Conservation (phyloP, 1,140 invertebrate genomes). For the Leptinotarsa lineolata region DNA sequence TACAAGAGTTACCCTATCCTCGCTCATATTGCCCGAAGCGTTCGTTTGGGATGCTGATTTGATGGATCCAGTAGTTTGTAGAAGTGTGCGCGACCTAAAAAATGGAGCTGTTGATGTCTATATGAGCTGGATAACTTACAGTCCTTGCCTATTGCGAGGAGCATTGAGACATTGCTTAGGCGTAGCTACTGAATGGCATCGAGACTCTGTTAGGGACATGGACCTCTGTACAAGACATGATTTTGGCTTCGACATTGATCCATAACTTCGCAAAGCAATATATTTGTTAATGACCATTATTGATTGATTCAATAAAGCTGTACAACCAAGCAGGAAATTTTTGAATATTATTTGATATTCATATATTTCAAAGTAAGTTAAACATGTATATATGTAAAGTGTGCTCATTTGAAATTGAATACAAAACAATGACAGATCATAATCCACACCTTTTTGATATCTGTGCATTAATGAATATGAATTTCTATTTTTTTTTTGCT, state of each 20-base stretch:
- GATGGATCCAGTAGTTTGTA: slow-evolving; percentile 14
- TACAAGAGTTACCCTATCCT: slow-evolving; percentile 85
- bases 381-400: no score
- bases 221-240: slow-evolving; percentile 73
- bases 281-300: slow-evolving; percentile 17
- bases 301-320: background rate
- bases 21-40: slow-evolving; percentile 54
- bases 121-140: background rate
- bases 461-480: no score
- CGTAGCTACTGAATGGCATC: slow-evolving; percentile 60
- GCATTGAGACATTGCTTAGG: slow-evolving; percentile 57
- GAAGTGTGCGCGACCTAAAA: slow-evolving; percentile 30
- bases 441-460: no score
- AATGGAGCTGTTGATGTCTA: slow-evolving; percentile 7
- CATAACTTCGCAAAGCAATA: slow-evolving; percentile 66
- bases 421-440: no score
- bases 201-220: slow-evolving; percentile 61
- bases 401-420: no score
- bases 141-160: slow-evolving; percentile 62
- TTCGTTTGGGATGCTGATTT: slow-evolving; percentile 41
- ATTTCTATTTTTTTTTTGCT: no score
- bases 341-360: no score
- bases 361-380: background rate
- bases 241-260: slow-evolving; percentile 72
- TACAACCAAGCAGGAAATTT: no score